A percentile compares a stretch with the other conserved stretches of the same genome.
Conservation (phyloP, 1,140 invertebrate species). For the Lucilia cuprina region DNA sequence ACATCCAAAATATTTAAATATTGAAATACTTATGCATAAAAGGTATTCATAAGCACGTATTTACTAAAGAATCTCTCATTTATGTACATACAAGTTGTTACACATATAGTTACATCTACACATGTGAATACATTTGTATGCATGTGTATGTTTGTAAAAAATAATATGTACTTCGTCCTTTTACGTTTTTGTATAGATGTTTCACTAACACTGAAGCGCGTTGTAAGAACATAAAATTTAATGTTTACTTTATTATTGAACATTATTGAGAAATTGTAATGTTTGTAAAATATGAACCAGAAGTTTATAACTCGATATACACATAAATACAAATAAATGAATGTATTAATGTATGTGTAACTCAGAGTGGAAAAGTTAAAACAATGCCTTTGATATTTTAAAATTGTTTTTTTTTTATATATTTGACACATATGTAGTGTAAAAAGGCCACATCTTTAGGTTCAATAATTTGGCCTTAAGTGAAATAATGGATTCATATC, state of each 20-base stretch:
- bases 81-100: not conserved
- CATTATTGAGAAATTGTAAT: conserved; percentile 34
- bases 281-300: not conserved
- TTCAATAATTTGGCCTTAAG: too few relatives aligned
- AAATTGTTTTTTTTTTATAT: too few relatives aligned
- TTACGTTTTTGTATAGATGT: not conserved
- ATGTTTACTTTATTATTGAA: conserved; percentile 34
- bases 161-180: too few relatives aligned
- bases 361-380: not conserved
- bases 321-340: too few relatives aligned
- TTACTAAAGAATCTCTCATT: not conserved
- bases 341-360: conserved; percentile 9
- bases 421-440: too few relatives aligned
- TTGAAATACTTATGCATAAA: not conserved
- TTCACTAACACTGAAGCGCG: not conserved
- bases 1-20: not conserved
- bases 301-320: not conserved
- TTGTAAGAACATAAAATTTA: conserved; percentile 26
- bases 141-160: not conserved
- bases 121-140: not conserved
- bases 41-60: not conserved
- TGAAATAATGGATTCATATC: too few relatives aligned
- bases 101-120: not conserved
- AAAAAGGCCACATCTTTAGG: too few relatives aligned
- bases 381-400: not conserved